Evolutionary conservation across 2,797 vertebrate genomes (phyloP), one percentile per base, ranked within the genome.

Genomic region (Clarias pachynema): DNA sequence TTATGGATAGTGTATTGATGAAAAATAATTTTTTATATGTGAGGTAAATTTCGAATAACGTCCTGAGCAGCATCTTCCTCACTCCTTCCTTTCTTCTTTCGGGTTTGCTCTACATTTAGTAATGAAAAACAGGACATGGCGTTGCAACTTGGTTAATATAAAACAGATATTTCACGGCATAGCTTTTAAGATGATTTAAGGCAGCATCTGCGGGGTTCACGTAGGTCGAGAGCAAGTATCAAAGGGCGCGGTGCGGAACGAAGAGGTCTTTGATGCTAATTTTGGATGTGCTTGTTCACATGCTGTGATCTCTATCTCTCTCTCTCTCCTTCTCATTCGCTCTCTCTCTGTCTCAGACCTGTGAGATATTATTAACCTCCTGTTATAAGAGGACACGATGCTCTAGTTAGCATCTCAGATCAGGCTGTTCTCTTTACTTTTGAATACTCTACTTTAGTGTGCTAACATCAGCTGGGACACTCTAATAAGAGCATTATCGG

Each of bases 191-290:
- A 86, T 65, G 78, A 86, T 22, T 53, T 44, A 15, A 63, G 79
- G 34, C 24, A 15, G 59, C 31, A 56, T 85, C 40, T 89, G 84
- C 73, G 79, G 78, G 72, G 81, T 81, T 84, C 53, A 56, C 49
- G 15, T 79, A 65, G 82, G 77, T 83, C 57, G 20, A 85, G 73
- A 31, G 63, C 66, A 44, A 81, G 60, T 79, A 85, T 90, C 81
- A 83, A 84, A 84, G 80, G 72, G 82, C 74, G 59, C 86, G 56
- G 26, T 60, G 59, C 68, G 70, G 84, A 82, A 34, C 22, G 60
- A 63, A 56, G 24, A 49, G 62, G 79, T 37, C 79, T 82, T 90
- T 88, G 86, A 84, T 87, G 85, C 49, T 89, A 88, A 88, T 86
- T 85, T 82, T 37, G 77, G 68, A 60, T 74, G 78, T 82, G 66